Percentiles rank a stretch among this genome's conserved stretches.
phyloP scores from a whole-genome alignment of 2,113 vertebrate species.

The Microtus montanus region DNA sequence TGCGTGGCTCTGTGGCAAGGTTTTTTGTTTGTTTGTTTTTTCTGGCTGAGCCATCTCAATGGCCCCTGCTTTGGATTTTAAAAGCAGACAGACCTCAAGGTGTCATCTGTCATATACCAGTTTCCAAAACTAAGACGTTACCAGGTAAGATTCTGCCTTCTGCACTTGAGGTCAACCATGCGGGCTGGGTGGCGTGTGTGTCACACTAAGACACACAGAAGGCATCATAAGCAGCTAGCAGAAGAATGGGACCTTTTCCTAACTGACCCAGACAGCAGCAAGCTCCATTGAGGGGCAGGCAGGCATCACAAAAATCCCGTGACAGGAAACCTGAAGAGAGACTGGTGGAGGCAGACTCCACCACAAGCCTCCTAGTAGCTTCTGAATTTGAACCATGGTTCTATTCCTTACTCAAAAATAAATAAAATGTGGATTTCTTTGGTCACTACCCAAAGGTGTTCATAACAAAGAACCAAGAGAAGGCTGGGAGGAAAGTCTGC shows the following conservation, averaged over 20 bases:
- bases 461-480: background rate
- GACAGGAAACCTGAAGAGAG: background rate
- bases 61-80: background rate
- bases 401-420: slow-evolving; percentile 24
- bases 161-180: background rate
- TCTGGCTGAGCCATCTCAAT: background rate
- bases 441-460: background rate
- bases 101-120: background rate
- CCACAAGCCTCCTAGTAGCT: background rate
- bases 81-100: background rate
- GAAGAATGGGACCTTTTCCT: background rate
- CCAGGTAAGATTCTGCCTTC: background rate
- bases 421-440: slow-evolving; percentile 27
- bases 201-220: background rate
- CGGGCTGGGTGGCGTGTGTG: no score
- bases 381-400: background rate
- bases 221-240: background rate
- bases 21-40: no score
- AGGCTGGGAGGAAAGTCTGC: background rate
- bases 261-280: no score
- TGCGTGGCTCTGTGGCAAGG: background rate
- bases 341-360: background rate
- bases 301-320: background rate
- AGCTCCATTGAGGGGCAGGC: background rate
- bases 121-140: background rate